Base-by-base conservation (phyloP, 1,140 invertebrate species). In the Eurosta solidaginis region DNA sequence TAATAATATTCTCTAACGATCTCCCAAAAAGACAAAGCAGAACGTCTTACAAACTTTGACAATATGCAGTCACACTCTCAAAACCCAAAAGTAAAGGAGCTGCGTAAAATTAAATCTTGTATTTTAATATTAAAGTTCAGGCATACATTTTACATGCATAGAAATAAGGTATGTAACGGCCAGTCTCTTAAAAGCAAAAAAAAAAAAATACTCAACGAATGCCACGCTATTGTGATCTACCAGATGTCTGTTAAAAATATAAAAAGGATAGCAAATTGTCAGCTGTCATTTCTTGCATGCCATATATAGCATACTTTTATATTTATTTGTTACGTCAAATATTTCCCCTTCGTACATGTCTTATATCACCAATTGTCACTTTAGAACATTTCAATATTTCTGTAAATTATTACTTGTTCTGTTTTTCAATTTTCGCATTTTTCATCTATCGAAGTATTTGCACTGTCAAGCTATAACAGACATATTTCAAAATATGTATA, bases 271-370 rank as follows among this genome's bases (percentile, higher is more conserved):
- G n/a, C 59, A 42, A 68, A 42, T 68, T 68, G 59, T 68, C 59
- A 68, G 59, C 59, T 68, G 59, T 68, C 59, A 68, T 33, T 40
- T 12, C n/a, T n/a, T n/a, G n/a, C n/a, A n/a, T 40, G 59, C 12
- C 10, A 68, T n/a, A 68, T 42, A n/a, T n/a, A n/a, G n/a, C n/a
- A n/a, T n/a, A 68, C 20, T 40, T 36, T 68, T 9, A 20, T 40
- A 40, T 7, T 33, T 68, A 40, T 47, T 47, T 20, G 59, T 63
- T 63, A 33, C 54, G n/a, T 63, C 22, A 63, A 33, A 40, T 42
- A 33, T 27, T 40, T 68, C 7, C 12, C 20, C 20, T 40, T 42
- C 40, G 36, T 40, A 40, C 33, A 68, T 33, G n/a, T 52, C 20
- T 40, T 20, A 68, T 42, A 33, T 40, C 36, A 68, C 33, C 33